Conservation (phyloP, 2,113 vertebrate genomes). For the Plectropomus leopardus region DNA sequence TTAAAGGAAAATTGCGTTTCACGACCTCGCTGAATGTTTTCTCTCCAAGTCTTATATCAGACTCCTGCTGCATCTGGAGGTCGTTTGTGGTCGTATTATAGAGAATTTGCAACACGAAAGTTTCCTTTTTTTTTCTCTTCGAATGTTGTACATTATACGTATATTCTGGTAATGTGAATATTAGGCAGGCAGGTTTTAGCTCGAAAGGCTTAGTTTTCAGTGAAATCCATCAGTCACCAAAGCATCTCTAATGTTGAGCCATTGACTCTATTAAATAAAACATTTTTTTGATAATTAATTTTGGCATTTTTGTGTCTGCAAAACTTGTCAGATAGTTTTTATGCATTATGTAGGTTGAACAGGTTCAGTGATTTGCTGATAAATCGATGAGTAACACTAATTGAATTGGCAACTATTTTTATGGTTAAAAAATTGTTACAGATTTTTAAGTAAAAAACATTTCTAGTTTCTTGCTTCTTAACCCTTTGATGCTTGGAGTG, state of each 20-base stretch:
- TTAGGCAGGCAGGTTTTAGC: conserved; percentile 37
- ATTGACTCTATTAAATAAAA: conserved; percentile 79
- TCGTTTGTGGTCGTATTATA: neutral
- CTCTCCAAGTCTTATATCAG: too few species aligned
- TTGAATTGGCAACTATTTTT: too few species aligned
- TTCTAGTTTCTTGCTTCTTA: too few species aligned
- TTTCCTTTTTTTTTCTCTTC: neutral
- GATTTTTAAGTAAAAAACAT: too few species aligned
- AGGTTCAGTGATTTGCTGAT: too few species aligned
- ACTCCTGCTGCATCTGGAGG: neutral
- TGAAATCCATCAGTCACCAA: conserved; percentile 57
- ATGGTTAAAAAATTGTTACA: too few species aligned
- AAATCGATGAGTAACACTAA: too few species aligned
- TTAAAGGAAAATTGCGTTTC: conserved; percentile 5
- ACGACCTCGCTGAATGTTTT: conserved; percentile 8
- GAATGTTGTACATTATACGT: conserved; percentile 29
- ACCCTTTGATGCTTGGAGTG: too few species aligned
- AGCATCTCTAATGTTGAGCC: conserved; percentile 61
- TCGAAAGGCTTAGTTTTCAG: conserved; percentile 47
- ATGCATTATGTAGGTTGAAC: too few species aligned
- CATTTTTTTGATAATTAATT: conserved; percentile 60
- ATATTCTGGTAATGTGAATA: conserved; percentile 14
- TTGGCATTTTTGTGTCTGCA: conserved; percentile 6
- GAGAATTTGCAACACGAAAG: neutral
- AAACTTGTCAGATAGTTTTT: neutral